A percentile compares a stretch with the other conserved stretches of the same genome.
Evolutionary conservation across 1,140 invertebrate genomes (phyloP).

Genomic region (Aculops lycopersici): DNA sequence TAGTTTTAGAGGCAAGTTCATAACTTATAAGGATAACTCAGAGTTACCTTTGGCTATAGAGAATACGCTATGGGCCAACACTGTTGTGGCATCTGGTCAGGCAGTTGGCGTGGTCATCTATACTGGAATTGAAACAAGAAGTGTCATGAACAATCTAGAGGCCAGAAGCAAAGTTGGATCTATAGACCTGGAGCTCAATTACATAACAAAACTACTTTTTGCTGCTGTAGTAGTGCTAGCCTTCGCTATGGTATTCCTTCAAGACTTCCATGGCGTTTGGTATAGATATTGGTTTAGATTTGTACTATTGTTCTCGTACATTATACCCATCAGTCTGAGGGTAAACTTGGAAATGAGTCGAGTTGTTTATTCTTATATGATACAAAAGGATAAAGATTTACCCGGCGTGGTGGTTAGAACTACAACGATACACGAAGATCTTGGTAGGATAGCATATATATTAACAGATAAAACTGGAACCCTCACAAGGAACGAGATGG

Average conservation of each 20-base stretch:
- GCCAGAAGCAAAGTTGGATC: conserved; percentile 76
- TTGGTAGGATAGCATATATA: conserved; percentile 78
- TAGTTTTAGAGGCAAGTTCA: conserved; percentile 77
- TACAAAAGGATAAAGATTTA: conserved; percentile 68
- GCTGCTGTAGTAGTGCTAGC: conserved; percentile 59
- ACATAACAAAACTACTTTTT: conserved; percentile 77
- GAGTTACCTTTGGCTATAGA: conserved; percentile 46
- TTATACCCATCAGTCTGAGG: conserved; percentile 84
- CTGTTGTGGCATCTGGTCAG: conserved; percentile 81
- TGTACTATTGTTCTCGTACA: conserved; percentile 86
- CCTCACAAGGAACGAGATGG: conserved; percentile 94
- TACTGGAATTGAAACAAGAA: conserved; percentile 74
- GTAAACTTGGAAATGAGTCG: conserved; percentile 98
- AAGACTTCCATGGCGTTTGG: conserved; percentile 79
- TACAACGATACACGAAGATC: conserved; percentile 89
- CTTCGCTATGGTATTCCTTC: conserved; percentile 71
- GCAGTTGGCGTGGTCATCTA: conserved; percentile 74
- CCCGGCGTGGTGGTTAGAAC: conserved; percentile 81
- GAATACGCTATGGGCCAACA: conserved; percentile 94
- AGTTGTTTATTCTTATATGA: conserved; percentile 81
- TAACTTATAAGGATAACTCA: conserved; percentile 3
- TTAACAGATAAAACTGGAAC: conserved; percentile 95
- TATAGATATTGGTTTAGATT: conserved; percentile 85
- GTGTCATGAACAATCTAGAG: conserved; percentile 88
- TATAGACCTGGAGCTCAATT: conserved; percentile 77